These are phyloP conservation scores for Canis aureus DNA, from an alignment of 2,113 vertebrate species.

Conservation along the genomic window DNA sequence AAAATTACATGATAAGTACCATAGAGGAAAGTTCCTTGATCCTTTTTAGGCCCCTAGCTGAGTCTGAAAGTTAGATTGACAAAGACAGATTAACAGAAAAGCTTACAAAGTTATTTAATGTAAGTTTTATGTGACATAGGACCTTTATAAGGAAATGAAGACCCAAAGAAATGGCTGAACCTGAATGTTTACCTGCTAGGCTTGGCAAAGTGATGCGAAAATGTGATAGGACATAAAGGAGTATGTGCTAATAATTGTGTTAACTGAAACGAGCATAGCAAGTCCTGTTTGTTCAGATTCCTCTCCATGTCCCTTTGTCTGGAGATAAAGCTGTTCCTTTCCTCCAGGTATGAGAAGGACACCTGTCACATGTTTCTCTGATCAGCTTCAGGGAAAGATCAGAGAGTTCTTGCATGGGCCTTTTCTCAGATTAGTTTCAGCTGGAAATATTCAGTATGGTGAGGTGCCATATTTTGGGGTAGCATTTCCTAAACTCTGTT, in stretches of 20 bases:
- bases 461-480: neutral
- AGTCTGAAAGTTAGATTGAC: neutral
- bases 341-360: neutral
- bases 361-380: neutral
- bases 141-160: constrained; percentile 20
- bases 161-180: neutral
- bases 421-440: neutral
- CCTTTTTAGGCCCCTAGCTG: neutral
- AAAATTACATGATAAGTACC: constrained; percentile 15
- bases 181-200: neutral
- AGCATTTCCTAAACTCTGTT: neutral
- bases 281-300: neutral
- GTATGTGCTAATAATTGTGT: neutral
- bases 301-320: neutral
- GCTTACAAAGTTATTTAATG: neutral
- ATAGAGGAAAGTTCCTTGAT: neutral
- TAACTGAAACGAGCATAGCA: neutral
- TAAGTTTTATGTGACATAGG: neutral
- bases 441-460: neutral
- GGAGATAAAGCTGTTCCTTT: neutral
- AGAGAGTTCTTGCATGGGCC: neutral
- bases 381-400: neutral
- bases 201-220: neutral
- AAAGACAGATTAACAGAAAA: neutral
- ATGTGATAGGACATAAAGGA: neutral